These are phyloP conservation scores for Myoxocephalus aenaeus DNA, from an alignment of 2,797 vertebrate genomes.

Conservation along the genomic window DNA sequence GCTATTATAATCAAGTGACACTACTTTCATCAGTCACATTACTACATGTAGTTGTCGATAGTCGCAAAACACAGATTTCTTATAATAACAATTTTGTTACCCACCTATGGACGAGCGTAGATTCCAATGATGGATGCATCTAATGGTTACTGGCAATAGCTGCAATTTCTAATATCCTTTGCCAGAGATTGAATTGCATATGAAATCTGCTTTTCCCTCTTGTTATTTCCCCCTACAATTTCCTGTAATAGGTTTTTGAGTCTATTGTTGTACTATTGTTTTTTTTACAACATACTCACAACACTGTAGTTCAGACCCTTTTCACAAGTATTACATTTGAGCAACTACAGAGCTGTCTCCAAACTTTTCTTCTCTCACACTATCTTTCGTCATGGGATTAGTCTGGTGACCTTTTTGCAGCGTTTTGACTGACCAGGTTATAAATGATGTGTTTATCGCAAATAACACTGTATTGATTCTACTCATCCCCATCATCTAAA, in stretches of 20 bases:
- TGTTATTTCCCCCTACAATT: slow-evolving; percentile 13
- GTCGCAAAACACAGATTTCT: neutral
- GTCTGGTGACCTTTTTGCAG: neutral
- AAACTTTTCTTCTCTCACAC: neutral
- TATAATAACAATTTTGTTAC: neutral
- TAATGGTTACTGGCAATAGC: neutral
- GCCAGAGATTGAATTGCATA: slow-evolving; percentile 6
- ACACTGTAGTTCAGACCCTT: slow-evolving; percentile 1
- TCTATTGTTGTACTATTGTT: neutral
- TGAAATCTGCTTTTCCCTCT: neutral
- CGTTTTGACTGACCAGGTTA: slow-evolving; percentile 6
- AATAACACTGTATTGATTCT: neutral
- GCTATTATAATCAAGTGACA: neutral
- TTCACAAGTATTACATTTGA: slow-evolving; percentile 2
- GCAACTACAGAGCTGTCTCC: neutral
- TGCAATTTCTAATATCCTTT: neutral
- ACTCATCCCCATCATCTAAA: neutral
- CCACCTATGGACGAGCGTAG: neutral
- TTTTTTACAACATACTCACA: neutral
- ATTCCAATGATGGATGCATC: neutral
- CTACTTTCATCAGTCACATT: neutral
- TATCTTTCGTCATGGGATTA: neutral
- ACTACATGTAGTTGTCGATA: neutral
- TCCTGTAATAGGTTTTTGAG: slow-evolving; percentile 11
- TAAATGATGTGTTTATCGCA: slow-evolving; percentile 3